Base-by-base conservation (phyloP, 2,113 vertebrate genomes). In the Python bivittatus region DNA sequence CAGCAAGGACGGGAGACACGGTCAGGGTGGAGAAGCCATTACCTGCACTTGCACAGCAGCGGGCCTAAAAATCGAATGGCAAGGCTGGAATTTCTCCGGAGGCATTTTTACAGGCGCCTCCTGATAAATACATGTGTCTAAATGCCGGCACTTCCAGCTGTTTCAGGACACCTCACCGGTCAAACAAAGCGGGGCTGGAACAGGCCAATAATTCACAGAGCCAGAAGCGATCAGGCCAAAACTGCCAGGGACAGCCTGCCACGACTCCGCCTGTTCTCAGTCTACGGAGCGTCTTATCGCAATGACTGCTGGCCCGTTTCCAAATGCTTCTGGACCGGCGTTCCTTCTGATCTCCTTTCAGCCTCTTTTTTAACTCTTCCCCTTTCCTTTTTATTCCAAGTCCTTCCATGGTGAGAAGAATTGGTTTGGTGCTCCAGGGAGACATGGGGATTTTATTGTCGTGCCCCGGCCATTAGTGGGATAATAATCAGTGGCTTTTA, bases 271-370 rank as follows among this genome's bases (percentile, higher is more conserved):
- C 33, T 29, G 64, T 13, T 17, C 48, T 48, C 48, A 4, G 7
- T 6, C 48, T 2, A 33, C 0, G n/a, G n/a, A 1, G n/a, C 4
- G 7, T 33, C n/a, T 33, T 17, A 33, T 20, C 2, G 1, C n/a
- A 17, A 17, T 0, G 48, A 5, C 48, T 48, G 48, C 48, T 6
- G 15, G n/a, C 1, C n/a, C 15, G 13, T 20, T 72, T 72, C 13
- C n/a, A 17, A 17, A 38, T 2, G 2, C 68, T 17, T 2, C 68
- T 20, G 15, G 29, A 4, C 64, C 27, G 29, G 29, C 13, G 17
- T 25, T 23, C 38, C 79, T 84, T 10, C 38, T 9, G 22, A 6
- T 17, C 22, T 84, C 38, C 79, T 9, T 84, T 10, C 61, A 27
- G 61, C 61, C 23, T 57, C 17, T 57, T 57, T n/a, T 72, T 33